Evolutionary conservation across 1,140 invertebrate genomes (phyloP), one percentile per base, ranked within the genome.

Genomic region (Papilio polytes): DNA sequence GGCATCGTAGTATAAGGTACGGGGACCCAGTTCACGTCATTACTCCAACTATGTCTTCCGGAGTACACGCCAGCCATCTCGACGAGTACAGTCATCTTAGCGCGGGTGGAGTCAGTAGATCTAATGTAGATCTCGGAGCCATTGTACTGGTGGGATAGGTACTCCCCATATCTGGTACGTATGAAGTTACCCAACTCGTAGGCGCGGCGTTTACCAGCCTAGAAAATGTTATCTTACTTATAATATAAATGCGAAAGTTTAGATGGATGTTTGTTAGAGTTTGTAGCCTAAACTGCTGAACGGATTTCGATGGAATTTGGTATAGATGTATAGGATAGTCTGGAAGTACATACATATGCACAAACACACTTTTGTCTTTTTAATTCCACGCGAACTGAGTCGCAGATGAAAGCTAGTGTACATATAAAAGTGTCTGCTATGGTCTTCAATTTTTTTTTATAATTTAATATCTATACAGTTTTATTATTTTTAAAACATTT

Each of bases 151-250:
- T 56, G 44, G 2, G 81, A 82, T n/a, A 84, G 22, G 12, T 80
- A 56, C 12, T 31, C n/a, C 22, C 44, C 20, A 41, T 84, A 84
- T 66, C 81, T 56, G 9, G 13, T 41, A 0, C 80, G 48, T 59
- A 84, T 80, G 20, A 74, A 80, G 48, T 82, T 70, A 26, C 83
- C 83, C 1, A 82, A 20, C 3, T 22, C 51, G 46, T 78, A 84
- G 12, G 53, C 53, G 7, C 51, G 26, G n/a, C 76, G 76, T 12
- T 59, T 78, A 44, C 76, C 76, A 6, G 26, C 26, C 76, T 78
- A 7, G 9, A 20, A 59, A 36, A 77, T 22, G 26, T 53, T 12
- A 6, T 48, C 3, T 48, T 48, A 26, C 26, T 26, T 26, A 26
- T 26, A n/a, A n/a, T 26, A 26, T 26, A 26, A 26, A 26, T 26